Percentiles rank a stretch among this genome's conserved stretches.
These are phyloP conservation scores for Pica pica DNA, from an alignment of 2,113 vertebrate species.

Conservation along the genomic window DNA sequence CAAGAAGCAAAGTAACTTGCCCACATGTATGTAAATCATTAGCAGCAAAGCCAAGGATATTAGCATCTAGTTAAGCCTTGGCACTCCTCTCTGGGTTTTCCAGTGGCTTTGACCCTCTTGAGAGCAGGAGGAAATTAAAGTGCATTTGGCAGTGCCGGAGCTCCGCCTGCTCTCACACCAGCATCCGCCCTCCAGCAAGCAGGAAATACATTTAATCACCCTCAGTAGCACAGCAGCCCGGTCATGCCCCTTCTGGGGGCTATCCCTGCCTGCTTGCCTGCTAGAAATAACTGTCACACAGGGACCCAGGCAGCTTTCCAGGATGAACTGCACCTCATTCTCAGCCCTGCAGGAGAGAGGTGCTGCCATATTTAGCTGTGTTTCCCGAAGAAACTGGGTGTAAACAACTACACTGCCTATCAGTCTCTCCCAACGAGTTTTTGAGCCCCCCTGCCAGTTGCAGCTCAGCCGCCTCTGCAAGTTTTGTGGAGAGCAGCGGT, in stretches of 20 bases:
- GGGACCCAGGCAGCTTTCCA: not conserved
- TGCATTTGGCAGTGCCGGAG: not conserved
- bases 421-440: not conserved
- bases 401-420: not conserved
- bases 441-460: not conserved
- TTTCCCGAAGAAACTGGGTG: not conserved
- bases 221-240: not conserved
- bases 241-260: not conserved
- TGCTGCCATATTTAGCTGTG: not conserved
- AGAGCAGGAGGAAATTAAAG: not conserved
- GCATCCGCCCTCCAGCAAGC: not conserved
- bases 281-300: not conserved
- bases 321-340: not conserved
- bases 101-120: not conserved
- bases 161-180: not conserved
- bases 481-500: not conserved
- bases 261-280: not conserved
- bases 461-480: not conserved
- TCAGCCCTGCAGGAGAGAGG: not conserved
- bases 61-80: not conserved
- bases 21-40: not conserved
- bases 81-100: not conserved
- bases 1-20: not conserved
- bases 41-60: not conserved
- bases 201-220: not conserved